Evolutionary conservation across 2,113 vertebrate genomes (phyloP), one percentile per base, ranked within the genome.

Genomic region (Hippocampus mohnikei): DNA sequence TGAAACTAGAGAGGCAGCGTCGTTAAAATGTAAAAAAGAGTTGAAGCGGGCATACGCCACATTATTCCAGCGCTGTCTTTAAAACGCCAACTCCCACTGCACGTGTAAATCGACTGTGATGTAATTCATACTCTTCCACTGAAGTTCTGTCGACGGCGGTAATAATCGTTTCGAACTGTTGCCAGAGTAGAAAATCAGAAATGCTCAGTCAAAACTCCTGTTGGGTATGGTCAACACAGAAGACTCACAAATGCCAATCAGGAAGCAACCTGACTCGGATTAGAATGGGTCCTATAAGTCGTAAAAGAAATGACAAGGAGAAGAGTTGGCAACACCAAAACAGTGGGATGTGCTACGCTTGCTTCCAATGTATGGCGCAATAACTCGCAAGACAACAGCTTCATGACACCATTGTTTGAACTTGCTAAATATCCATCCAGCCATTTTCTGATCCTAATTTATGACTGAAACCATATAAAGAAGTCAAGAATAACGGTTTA

Each of bases 1-100:
- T 9, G 52, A 0, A 59, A 83, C 83, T 81, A 37, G 84, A 77
- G 75, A 48, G 12, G 67, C 9, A 29, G 4, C 20, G 27, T 50
- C 11, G 40, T 23, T 40, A 59, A 63, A 37, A n/a, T 46, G 55
- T 61, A 8, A 33, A 78, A 79, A 69, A 67, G 5, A 64, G 65
- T 20, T 20, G 65, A 53, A 67, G 65, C 58, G 72, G 72, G 74
- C 64, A 79, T 0, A 25, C 63, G 27, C 15, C 25, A 16, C 27
- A 60, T 60, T 60, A 33, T 33, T 59, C 58, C 7, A 59, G 25
- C 5, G 13, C 8, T 13, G 55, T 12, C 55, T 25, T 58, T 58
- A 58, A 25, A 25, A 25, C 27, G 23, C 55, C 3, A 25, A 58
- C 55, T 58, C 10, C 55, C 23, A 58, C 23, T 58, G 55, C 55